A percentile compares a stretch with the other conserved stretches of the same genome.
These are phyloP conservation scores for Drosophila aff. DNA, from an alignment of 1,140 invertebrate genomes.

Conservation along the genomic window DNA sequence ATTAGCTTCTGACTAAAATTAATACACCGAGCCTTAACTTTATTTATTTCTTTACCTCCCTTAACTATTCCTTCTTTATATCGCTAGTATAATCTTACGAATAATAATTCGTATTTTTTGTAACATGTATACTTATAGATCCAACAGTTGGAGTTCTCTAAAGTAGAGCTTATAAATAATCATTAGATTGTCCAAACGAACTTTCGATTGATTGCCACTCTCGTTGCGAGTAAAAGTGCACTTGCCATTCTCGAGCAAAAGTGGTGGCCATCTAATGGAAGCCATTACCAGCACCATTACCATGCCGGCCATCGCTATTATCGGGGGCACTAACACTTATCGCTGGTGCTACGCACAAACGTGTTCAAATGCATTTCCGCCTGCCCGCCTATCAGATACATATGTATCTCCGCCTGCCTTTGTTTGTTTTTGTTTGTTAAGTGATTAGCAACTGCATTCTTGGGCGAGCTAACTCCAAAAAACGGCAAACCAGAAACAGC, in stretches of 20 bases:
- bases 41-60: not conserved
- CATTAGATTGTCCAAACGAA: constrained; percentile 6
- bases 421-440: constrained; percentile 51
- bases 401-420: constrained; percentile 27
- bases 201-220: constrained; percentile 68
- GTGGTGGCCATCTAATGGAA: constrained; percentile 47
- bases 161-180: not conserved
- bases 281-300: constrained; percentile 30
- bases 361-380: constrained; percentile 81
- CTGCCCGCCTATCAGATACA: constrained; percentile 48
- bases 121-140: not conserved
- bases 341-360: constrained; percentile 67
- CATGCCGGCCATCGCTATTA: constrained; percentile 31
- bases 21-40: not conserved
- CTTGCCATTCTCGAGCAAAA: constrained; percentile 57
- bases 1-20: not conserved
- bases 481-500: constrained; percentile 32
- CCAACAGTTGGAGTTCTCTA: not conserved
- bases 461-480: constrained; percentile 31
- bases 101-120: not conserved
- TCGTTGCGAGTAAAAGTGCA: constrained; percentile 68
- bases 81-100: not conserved
- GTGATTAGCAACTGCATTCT: constrained; percentile 58
- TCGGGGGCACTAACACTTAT: constrained; percentile 46
- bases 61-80: not conserved